Conservation (phyloP, 2,888 invertebrate species). For the Salticus scenicus region DNA sequence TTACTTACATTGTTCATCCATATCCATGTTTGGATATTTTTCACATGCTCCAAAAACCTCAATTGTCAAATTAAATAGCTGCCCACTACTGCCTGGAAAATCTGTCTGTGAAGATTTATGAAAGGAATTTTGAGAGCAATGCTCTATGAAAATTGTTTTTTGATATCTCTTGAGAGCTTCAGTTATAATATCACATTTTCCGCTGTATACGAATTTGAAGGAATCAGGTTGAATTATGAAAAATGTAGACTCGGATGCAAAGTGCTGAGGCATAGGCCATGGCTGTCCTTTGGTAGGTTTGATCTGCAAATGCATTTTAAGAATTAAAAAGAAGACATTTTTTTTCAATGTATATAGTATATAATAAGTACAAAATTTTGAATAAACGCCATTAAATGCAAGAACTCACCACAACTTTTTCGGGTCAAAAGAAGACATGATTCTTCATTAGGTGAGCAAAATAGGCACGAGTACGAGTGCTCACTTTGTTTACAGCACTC, state of each 20-base stretch:
- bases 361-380: no score
- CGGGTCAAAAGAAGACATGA: no score
- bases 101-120: background rate
- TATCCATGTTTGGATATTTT: conserved; percentile 81
- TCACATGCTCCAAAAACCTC: conserved; percentile 80
- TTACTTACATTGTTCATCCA: conserved; percentile 86
- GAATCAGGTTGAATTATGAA: conserved; percentile 76
- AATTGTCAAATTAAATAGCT: conserved; percentile 52
- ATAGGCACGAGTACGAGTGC: no score
- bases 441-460: no score
- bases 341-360: background rate
- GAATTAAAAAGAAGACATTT: no score
- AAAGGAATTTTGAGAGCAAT: conserved; percentile 33
- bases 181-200: conserved; percentile 79
- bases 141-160: conserved; percentile 52
- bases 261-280: conserved; percentile 82
- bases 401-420: no score
- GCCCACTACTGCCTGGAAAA: conserved; percentile 6
- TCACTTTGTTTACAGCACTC: no score
- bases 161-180: conserved; percentile 78
- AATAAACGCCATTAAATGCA: no score
- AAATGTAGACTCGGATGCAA: conserved; percentile 76
- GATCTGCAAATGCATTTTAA: conserved; percentile 21
- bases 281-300: conserved; percentile 43
- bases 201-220: conserved; percentile 43